These are phyloP conservation scores for Decapterus maruadsi DNA, from an alignment of 2,797 vertebrate species.

Conservation along the genomic window DNA sequence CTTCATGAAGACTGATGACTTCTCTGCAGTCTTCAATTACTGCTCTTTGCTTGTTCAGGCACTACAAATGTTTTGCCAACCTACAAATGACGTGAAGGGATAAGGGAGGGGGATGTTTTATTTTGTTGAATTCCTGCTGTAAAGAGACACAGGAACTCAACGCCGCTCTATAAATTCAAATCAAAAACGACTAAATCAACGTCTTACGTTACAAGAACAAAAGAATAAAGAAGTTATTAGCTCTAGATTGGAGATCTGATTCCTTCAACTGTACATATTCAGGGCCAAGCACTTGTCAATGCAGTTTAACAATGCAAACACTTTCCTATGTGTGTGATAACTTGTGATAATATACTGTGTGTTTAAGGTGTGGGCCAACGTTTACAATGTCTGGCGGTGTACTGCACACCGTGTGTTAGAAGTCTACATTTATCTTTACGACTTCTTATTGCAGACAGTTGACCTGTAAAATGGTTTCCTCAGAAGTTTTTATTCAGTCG, in stretches of 20 bases:
- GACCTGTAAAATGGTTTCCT: too few species aligned
- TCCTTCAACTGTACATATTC: not conserved
- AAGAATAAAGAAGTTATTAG: not conserved
- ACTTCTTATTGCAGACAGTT: too few species aligned
- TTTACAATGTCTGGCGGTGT: too few species aligned
- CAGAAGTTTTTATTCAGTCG: too few species aligned
- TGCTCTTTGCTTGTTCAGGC: constrained; percentile 19
- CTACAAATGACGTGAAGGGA: not conserved
- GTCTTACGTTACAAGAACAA: not conserved
- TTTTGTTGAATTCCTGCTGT: not conserved
- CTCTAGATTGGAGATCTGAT: not conserved
- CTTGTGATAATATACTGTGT: too few species aligned
- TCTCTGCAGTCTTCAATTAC: not conserved
- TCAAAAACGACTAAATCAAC: not conserved
- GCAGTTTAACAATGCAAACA: not conserved
- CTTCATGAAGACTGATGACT: not conserved
- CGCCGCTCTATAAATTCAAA: constrained; percentile 2
- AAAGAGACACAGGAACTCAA: not conserved
- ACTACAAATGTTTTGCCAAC: constrained; percentile 13
- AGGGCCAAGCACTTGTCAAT: not conserved
- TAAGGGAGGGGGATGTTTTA: not conserved
- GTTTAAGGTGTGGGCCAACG: too few species aligned
- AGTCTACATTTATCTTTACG: too few species aligned
- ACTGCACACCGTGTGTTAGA: too few species aligned
- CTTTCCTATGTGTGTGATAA: not conserved